Percentiles rank a stretch among this genome's conserved stretches.
Conservation (phyloP, 2,888 invertebrate genomes). For the Netelia fuscicornis region DNA sequence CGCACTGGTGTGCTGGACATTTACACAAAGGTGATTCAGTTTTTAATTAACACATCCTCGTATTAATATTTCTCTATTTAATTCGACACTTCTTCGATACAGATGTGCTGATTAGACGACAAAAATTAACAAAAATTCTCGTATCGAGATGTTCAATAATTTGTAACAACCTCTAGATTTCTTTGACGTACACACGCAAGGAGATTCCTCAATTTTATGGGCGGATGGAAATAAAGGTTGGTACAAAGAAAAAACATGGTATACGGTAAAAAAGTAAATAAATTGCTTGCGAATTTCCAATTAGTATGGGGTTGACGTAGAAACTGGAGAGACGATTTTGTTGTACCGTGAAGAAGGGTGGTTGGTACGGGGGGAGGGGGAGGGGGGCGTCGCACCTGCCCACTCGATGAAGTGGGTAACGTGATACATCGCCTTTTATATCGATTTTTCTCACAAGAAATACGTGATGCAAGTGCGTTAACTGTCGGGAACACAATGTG, state of each 20-base stretch:
- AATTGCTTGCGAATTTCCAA: slow-evolving; percentile 44
- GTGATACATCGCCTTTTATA: slow-evolving; percentile 57
- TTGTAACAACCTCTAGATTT: background rate
- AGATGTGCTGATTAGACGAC: background rate
- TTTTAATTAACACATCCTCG: background rate
- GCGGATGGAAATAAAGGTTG: background rate
- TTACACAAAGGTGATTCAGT: too few species aligned
- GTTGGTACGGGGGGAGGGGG: background rate
- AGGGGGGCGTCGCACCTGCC: slow-evolving; percentile 23
- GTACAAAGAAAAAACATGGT: slow-evolving; percentile 10
- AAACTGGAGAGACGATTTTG: slow-evolving; percentile 16
- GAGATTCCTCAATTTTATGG: background rate
- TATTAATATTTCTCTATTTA: background rate
- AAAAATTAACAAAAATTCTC: background rate
- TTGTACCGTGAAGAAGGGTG: background rate
- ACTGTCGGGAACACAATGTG: background rate
- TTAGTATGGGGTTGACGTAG: slow-evolving; percentile 42
- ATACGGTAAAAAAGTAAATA: slow-evolving; percentile 25
- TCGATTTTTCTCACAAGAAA: slow-evolving; percentile 50
- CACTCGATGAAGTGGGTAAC: slow-evolving; percentile 54
- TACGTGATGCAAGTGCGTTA: slow-evolving; percentile 52
- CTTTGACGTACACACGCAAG: background rate
- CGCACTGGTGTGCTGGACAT: too few species aligned
- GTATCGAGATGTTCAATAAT: background rate
- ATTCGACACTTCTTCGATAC: background rate